Base-by-base conservation (phyloP, 1,140 invertebrate species). In the Belonocnema kinseyi region DNA sequence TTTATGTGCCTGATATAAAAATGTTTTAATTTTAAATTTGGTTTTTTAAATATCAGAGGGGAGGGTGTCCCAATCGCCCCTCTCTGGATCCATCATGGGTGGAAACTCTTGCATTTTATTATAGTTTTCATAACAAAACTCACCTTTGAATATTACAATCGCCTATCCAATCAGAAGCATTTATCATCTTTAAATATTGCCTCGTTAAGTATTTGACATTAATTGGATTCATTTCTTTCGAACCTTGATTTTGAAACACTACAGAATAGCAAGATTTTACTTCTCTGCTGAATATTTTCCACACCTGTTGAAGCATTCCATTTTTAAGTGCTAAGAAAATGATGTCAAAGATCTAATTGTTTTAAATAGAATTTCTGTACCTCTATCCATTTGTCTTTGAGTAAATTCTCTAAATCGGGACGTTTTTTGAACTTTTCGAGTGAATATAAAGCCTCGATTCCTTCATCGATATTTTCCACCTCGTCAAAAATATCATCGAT, bases 221-320 rank as follows among this genome's bases (percentile, higher is more conserved):
- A 13, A 78, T 3, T 12, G 40, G 8, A 75, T 51, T 52, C 1
- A 52, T 16, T 70, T 51, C 14, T 13, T 53, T 10, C 3, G 33
- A 33, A 54, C n/a, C 58, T 75, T 72, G 12, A 13, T 72, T 50
- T 10, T 72, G 21, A 21, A 50, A 21, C 50, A 72, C n/a, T 13
- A 19, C 14, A 14, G 50, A 52, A 21, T 51, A 21, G 53, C 78
- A 86, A 72, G 26, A 66, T 76, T 88, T 74, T 12, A 97, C 93
- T 86, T 97, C 96, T 40, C 94, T 91, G 75, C 93, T 93, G 86
- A 97, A 97, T 88, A 96, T 93, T 61, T 93, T 91, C 92, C 95
- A 97, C 4, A 96, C 92, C 90, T 96, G 85, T 52, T 90, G 81
- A 89, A 76, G 53, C 33, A 50, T 17, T 52, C 61, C 75, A 33